Evolutionary conservation across 53 echinoderm and acorn worm species (phyloP).

Genomic region (Antedon mediterranea): DNA sequence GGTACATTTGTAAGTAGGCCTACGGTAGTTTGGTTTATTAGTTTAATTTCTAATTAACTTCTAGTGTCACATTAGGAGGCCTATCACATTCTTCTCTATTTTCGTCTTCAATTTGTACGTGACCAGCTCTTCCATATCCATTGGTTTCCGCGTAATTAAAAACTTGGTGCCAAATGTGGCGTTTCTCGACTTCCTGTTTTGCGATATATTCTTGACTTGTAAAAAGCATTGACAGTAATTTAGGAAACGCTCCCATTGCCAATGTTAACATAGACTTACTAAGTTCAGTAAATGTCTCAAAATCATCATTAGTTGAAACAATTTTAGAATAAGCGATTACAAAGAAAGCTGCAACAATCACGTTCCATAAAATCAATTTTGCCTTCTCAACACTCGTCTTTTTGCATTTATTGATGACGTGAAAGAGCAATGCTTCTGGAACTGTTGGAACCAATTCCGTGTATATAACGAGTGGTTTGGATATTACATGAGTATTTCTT

Average conservation of each 20-base stretch:
- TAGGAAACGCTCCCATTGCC: not conserved
- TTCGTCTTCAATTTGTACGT: no score
- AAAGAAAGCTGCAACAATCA: not conserved
- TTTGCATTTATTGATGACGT: not conserved
- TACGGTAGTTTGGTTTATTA: no score
- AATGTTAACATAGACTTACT: not conserved
- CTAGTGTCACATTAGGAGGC: no score
- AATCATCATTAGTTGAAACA: not conserved
- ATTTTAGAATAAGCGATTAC: not conserved
- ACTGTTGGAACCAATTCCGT: not conserved
- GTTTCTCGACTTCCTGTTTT: not conserved
- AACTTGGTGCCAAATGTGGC: not conserved
- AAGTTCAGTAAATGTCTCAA: not conserved
- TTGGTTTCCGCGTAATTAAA: not conserved
- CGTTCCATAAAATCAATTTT: not conserved
- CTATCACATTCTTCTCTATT: no score
- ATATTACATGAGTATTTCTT: not conserved
- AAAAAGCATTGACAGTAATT: not conserved
- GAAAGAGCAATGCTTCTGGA: not conserved
- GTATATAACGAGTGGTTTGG: not conserved
- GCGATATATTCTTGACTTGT: not conserved
- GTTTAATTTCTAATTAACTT: no score
- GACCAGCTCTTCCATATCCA: not conserved
- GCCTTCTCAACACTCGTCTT: not conserved
- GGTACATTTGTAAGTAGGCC: no score